phyloP scores from a whole-genome alignment of 2,888 invertebrate species.

The Spialia ferax region DNA sequence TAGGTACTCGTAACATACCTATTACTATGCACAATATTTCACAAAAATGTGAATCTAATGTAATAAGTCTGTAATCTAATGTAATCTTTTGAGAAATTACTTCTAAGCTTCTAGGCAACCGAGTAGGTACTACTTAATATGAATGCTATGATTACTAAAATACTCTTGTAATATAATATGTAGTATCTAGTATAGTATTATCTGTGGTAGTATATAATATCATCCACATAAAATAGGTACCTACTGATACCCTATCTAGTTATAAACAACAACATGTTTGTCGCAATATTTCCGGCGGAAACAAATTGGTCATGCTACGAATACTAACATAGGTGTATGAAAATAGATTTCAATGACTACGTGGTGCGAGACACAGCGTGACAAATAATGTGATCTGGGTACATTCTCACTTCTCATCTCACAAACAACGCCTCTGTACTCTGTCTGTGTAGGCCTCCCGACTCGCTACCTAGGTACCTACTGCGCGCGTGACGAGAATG shows the following conservation, averaged over 20 bases:
- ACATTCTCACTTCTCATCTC: background rate
- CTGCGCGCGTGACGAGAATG: background rate
- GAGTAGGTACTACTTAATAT: too few species aligned
- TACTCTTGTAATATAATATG: too few species aligned
- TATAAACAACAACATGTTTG: constrained; percentile 39
- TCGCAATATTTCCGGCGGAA: constrained; percentile 33
- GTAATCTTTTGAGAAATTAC: too few species aligned
- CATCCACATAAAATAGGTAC: background rate
- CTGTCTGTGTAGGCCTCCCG: background rate
- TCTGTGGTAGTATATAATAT: background rate
- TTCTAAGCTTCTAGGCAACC: too few species aligned
- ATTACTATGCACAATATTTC: too few species aligned
- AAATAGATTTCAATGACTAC: constrained; percentile 37
- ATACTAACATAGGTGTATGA: background rate
- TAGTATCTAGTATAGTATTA: too few species aligned
- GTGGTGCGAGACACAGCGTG: constrained; percentile 22
- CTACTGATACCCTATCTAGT: background rate
- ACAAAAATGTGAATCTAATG: too few species aligned
- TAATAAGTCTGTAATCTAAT: too few species aligned
- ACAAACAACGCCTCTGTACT: background rate
- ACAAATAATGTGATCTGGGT: constrained; percentile 21
- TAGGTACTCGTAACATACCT: too few species aligned
- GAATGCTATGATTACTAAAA: too few species aligned
- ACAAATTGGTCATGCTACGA: constrained; percentile 29
- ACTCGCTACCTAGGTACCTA: background rate